Percentiles rank a stretch among this genome's conserved stretches.
Conservation (phyloP, 2,113 vertebrate genomes). For the Gorsachius goisagi region DNA sequence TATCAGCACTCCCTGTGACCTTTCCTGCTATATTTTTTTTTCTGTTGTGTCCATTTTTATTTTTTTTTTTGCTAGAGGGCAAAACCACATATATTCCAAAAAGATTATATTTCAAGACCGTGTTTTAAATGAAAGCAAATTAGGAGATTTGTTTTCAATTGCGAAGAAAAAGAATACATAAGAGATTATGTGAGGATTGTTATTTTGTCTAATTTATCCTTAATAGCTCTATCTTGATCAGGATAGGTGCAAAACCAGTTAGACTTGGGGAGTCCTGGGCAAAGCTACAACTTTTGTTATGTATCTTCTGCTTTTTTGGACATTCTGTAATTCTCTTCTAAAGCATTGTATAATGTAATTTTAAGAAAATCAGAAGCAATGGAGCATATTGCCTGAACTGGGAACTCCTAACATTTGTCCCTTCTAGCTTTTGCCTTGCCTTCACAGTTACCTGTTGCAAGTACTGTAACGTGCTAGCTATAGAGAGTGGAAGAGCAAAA, state of each 20-base stretch:
- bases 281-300: neutral
- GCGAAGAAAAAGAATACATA: neutral
- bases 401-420: neutral
- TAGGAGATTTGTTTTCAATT: neutral
- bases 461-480: neutral
- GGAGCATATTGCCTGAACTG: neutral
- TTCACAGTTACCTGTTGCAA: neutral
- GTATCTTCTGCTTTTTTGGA: neutral
- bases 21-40: neutral
- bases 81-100: neutral
- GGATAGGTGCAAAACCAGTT: neutral
- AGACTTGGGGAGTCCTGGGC: neutral
- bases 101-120: neutral
- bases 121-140: neutral
- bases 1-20: neutral
- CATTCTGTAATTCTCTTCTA: neutral
- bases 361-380: neutral
- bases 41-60: neutral
- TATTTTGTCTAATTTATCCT: neutral
- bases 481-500: neutral
- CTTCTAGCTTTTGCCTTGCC: neutral
- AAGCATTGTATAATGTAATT: neutral
- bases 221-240: neutral
- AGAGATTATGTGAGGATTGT: neutral
- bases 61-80: neutral